phyloP scores from a whole-genome alignment of 2,888 invertebrate genomes.

The Mimachlamys varia region DNA sequence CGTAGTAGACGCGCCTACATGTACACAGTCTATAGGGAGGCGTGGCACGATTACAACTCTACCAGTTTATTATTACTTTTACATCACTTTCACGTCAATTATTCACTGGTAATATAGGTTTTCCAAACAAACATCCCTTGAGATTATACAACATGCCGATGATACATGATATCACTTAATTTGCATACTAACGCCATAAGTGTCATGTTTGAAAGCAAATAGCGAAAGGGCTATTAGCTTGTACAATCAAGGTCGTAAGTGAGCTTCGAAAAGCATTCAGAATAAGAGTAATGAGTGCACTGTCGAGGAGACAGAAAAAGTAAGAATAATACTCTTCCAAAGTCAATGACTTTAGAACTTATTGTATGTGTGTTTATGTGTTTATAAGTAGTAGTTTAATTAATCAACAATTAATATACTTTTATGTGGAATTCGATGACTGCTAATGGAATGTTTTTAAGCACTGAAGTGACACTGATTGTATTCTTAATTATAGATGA shows the following conservation, averaged over 20 bases:
- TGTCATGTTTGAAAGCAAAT: background rate
- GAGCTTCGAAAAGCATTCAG: background rate
- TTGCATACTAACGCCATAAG: background rate
- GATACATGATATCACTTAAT: background rate
- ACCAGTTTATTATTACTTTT: background rate
- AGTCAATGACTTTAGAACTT: no score
- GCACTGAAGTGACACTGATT: no score
- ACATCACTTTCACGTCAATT: background rate
- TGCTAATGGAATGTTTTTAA: no score
- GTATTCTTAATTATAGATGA: no score
- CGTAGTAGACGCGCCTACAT: background rate
- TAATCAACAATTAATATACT: no score
- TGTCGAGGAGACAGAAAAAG: background rate
- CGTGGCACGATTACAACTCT: background rate
- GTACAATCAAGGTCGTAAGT: background rate
- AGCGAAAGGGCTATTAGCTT: background rate
- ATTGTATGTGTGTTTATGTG: no score
- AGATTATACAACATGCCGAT: background rate
- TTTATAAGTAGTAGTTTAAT: no score
- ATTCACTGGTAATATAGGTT: conserved; percentile 1
- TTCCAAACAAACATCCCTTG: background rate
- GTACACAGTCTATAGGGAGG: background rate
- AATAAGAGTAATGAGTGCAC: background rate
- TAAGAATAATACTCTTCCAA: no score
- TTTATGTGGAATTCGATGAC: no score